phyloP scores from a whole-genome alignment of 2,888 invertebrate genomes.

The Phortica okadai region DNA sequence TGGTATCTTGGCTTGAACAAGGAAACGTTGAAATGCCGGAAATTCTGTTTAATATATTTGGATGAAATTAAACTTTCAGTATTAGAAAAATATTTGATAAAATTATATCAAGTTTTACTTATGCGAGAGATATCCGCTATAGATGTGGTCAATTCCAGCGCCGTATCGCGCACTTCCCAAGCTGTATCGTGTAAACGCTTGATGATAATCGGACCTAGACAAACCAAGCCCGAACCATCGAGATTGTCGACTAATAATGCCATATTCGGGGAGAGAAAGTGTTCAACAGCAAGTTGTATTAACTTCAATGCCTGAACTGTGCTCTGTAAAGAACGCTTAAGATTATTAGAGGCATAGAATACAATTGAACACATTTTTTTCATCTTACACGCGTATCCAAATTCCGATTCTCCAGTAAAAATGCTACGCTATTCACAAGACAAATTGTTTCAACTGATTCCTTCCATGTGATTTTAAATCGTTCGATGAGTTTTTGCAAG shows the following conservation, averaged over 20 bases:
- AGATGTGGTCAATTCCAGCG: slow-evolving; percentile 84
- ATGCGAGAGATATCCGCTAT: slow-evolving; percentile 83
- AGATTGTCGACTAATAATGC: slow-evolving; percentile 84
- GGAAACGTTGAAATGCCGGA: slow-evolving; percentile 85
- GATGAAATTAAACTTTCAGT: neutral
- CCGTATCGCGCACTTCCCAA: slow-evolving; percentile 89
- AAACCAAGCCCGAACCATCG: slow-evolving; percentile 81
- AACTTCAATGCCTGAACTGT: slow-evolving; percentile 84
- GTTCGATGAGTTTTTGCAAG: slow-evolving; percentile 81
- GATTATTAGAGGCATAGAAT: neutral
- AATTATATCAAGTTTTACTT: slow-evolving; percentile 78
- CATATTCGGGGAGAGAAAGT: slow-evolving; percentile 87
- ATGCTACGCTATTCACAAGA: slow-evolving; percentile 78
- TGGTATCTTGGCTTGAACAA: slow-evolving; percentile 82
- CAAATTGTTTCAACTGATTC: slow-evolving; percentile 87
- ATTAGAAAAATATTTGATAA: neutral
- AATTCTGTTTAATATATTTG: slow-evolving; percentile 79
- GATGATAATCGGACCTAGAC: slow-evolving; percentile 82
- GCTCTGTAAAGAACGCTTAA: slow-evolving; percentile 78
- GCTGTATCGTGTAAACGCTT: slow-evolving; percentile 83
- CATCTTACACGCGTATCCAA: slow-evolving; percentile 78
- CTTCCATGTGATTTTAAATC: slow-evolving; percentile 86
- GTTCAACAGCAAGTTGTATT: slow-evolving; percentile 83
- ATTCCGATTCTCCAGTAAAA: slow-evolving; percentile 78
- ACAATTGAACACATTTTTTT: neutral